Base-by-base conservation (phyloP, 35 echinoderm and acorn worm species). In the Chiridota heheva region DNA sequence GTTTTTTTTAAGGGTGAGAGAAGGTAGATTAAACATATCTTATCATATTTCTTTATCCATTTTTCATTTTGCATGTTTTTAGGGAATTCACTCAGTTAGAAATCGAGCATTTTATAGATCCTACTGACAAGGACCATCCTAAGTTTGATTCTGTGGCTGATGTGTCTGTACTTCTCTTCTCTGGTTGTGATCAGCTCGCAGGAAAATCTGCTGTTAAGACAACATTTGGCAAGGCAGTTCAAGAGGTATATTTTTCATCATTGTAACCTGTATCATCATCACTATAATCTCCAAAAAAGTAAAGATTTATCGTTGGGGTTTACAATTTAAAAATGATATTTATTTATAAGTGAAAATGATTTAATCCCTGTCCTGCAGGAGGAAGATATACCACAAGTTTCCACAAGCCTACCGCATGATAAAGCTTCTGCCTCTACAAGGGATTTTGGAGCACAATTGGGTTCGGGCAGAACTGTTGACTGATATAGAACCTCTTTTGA, bases 81-180 rank as follows among this genome's bases (percentile, higher is more conserved):
- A 97, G 94, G 55, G 94, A 97, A 59, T 97, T 97, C 64, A 88
- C 89, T 34, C 91, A 91, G 84, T 84, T 77, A 36, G 94, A 97
- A 46, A 97, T 97, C 39, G 94, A 97, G 73, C 94, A 97, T 49
- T 97, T 97, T 53, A 91, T 97, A 5, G 94, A 97, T 73, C 94
- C 94, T n/a, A n/a, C 44, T 16, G 44, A 91, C 60, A 97, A 97
- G 51, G 79, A 84, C 46, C 94, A 97, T 85, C 80, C 88, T 44
- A 97, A 97, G 89, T 97, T 91, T 83, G 69, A 84, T 15, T 61
- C 60, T 33, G 65, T 97, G 2, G 81, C 88, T 44, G 76, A 91
- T 57, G 7, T 97, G 8, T 47, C 76, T 22, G 57, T 97, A 10
- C 43, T 69, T 24, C 58, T 97, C 7, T 97, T 91, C 40, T 82